phyloP scores from a whole-genome alignment of 2,113 vertebrate species.

The Upupa epops region DNA sequence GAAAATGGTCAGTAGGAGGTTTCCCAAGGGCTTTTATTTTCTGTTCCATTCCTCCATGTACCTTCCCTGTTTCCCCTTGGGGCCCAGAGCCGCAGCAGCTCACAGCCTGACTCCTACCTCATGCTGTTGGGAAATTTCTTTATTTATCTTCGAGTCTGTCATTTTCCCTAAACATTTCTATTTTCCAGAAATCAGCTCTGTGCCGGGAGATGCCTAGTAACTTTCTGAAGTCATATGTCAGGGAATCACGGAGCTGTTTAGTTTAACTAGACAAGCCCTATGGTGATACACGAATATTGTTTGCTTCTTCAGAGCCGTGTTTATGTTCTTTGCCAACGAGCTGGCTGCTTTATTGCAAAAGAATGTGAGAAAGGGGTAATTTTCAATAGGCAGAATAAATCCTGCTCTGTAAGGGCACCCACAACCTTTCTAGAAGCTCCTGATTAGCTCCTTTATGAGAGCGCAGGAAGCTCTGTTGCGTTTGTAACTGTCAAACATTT shows the following conservation, averaged over 20 bases:
- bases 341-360: background rate
- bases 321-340: conserved; percentile 18
- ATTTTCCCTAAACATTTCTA: conserved; percentile 1
- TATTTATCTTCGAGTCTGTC: background rate
- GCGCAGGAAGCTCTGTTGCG: background rate
- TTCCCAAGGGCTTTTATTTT: background rate
- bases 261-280: background rate
- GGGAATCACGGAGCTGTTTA: conserved; percentile 15
- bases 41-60: background rate
- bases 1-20: background rate
- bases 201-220: conserved; percentile 1
- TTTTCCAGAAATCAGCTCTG: conserved; percentile 39
- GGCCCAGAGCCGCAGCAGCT: background rate
- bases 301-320: conserved; percentile 2
- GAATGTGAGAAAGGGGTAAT: background rate
- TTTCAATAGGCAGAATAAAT: conserved; percentile 24
- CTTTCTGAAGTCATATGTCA: conserved; percentile 25
- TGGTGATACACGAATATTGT: background rate
- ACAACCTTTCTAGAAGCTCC: conserved; percentile 1
- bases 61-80: background rate
- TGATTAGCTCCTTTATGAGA: conserved; percentile 7
- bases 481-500: background rate
- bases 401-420: background rate
- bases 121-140: background rate
- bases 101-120: background rate